These are phyloP conservation scores for Callorhinus ursinus DNA, from an alignment of 2,113 vertebrate species.

Conservation along the genomic window DNA sequence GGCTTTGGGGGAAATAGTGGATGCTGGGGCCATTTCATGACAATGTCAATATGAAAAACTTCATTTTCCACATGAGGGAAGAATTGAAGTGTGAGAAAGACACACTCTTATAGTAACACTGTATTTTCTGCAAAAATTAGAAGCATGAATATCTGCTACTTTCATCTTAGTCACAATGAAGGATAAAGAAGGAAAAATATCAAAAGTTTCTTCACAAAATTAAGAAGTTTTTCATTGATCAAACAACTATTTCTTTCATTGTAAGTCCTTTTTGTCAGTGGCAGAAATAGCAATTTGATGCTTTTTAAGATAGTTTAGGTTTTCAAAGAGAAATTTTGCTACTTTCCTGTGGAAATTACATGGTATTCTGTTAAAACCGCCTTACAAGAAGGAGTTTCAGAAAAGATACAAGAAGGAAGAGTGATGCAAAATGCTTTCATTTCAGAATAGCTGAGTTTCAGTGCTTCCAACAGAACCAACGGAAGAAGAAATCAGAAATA, in stretches of 20 bases:
- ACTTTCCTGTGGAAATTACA: conserved; percentile 34
- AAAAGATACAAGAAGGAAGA: not conserved
- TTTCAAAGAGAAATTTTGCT: conserved; percentile 61
- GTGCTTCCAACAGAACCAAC: not conserved
- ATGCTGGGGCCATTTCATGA: not conserved
- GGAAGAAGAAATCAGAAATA: not conserved
- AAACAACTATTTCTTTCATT: conserved; percentile 47
- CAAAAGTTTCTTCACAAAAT: conserved; percentile 1
- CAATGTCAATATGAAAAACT: not conserved
- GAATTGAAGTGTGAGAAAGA: not conserved
- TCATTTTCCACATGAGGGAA: not conserved
- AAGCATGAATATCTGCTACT: not conserved
- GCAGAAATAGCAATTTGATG: conserved; percentile 30
- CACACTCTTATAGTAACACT: not conserved
- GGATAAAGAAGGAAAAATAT: not conserved
- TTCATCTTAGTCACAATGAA: not conserved
- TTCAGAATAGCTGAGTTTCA: conserved; percentile 35
- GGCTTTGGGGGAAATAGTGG: not conserved
- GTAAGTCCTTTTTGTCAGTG: not conserved
- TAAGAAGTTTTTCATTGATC: not conserved
- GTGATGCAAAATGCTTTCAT: not conserved
- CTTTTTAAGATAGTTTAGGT: conserved; percentile 49
- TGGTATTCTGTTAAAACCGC: conserved; percentile 27
- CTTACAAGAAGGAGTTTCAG: conserved; percentile 11
- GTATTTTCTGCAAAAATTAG: not conserved